phyloP scores from a whole-genome alignment of 2,888 invertebrate genomes.

The Tipula helvola region DNA sequence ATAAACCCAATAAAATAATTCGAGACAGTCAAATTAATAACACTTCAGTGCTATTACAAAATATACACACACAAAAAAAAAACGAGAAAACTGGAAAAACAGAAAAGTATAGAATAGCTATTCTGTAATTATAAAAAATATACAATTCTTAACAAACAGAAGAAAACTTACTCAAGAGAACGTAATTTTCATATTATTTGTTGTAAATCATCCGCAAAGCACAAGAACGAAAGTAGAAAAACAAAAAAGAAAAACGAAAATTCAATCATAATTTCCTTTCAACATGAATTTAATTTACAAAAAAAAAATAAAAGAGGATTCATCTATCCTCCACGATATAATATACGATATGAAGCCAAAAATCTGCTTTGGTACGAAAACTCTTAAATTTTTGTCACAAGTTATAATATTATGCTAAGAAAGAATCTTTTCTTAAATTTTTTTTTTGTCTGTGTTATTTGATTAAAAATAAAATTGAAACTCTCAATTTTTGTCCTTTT shows the following conservation, averaged over 20 bases:
- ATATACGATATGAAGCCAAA: background rate
- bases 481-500: background rate
- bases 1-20: constrained; percentile 4
- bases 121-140: background rate
- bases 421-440: background rate
- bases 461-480: background rate
- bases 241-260: background rate
- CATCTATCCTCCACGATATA: background rate
- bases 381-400: background rate
- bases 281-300: background rate
- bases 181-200: background rate
- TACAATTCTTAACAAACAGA: background rate
- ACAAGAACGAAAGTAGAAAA: background rate
- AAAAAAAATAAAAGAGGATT: background rate
- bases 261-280: background rate
- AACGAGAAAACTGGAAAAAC: background rate
- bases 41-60: background rate
- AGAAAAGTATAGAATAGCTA: background rate
- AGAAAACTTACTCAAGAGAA: background rate
- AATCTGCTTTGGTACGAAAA: background rate
- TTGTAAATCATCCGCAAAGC: background rate
- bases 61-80: background rate
- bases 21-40: constrained; percentile 4
- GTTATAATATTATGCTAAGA: background rate
- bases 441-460: background rate